Conservation (phyloP, 2,888 invertebrate species). For the Amiota communis region DNA sequence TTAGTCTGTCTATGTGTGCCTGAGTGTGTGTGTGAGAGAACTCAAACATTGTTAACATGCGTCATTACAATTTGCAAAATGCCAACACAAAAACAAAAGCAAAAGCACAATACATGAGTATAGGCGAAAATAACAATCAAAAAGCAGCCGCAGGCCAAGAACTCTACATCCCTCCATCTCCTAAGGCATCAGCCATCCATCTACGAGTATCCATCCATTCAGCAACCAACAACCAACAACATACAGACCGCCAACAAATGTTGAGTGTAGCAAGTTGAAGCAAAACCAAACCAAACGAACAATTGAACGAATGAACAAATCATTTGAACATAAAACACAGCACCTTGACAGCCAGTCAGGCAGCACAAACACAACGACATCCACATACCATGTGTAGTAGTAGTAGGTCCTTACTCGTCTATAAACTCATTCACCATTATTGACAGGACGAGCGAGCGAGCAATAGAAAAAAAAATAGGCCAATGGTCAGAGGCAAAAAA, state of each 20-base stretch:
- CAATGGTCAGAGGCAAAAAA: conserved; percentile 14
- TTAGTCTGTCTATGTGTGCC: neutral
- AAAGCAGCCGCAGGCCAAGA: conserved; percentile 10
- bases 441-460: neutral
- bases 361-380: conserved; percentile 16
- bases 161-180: conserved; percentile 21
- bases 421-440: neutral
- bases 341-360: conserved; percentile 54
- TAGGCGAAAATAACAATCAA: conserved; percentile 11
- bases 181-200: neutral
- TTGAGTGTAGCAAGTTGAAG: conserved; percentile 18
- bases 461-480: conserved; percentile 9
- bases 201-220: neutral
- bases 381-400: neutral
- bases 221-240: neutral
- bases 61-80: conserved; percentile 67
- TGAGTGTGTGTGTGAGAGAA: conserved; percentile 33
- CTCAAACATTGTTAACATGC: conserved; percentile 66
- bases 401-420: conserved; percentile 28
- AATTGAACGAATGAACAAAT: conserved; percentile 57
- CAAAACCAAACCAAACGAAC: conserved; percentile 55
- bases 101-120: conserved; percentile 33
- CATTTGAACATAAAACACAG: conserved; percentile 62
- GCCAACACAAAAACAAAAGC: conserved; percentile 36
- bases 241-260: neutral